These are phyloP conservation scores for Meandrina meandrites DNA, from an alignment of 92 coral and sea anemone species.

Conservation along the genomic window DNA sequence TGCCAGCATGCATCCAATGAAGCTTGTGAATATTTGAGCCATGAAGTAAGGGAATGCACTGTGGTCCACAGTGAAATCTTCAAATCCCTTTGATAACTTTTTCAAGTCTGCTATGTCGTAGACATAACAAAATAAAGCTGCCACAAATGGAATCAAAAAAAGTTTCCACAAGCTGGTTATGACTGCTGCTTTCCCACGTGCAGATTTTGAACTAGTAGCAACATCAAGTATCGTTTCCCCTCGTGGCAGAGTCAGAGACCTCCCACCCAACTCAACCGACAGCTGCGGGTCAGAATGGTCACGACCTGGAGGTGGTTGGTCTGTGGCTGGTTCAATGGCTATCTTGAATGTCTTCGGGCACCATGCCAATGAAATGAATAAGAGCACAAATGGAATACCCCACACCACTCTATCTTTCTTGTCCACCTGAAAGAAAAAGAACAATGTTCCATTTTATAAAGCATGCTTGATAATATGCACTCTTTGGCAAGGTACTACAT, in stretches of 20 bases:
- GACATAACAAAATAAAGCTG: conserved; percentile 57
- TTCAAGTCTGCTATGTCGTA: conserved; percentile 27
- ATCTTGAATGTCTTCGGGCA: conserved; percentile 65
- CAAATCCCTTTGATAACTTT: conserved; percentile 51
- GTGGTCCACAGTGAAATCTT: conserved; percentile 32
- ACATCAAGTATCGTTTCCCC: conserved; percentile 18
- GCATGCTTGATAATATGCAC: too few species aligned
- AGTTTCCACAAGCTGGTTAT: conserved; percentile 78
- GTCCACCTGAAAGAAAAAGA: conserved; percentile 2
- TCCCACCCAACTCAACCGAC: conserved; percentile 22
- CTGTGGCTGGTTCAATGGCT: conserved; percentile 43
- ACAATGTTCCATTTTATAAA: not conserved
- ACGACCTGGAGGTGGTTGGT: conserved; percentile 2
- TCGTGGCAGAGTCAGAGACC: conserved; percentile 13
- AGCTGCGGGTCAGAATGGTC: not conserved
- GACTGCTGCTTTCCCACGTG: conserved; percentile 80
- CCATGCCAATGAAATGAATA: conserved; percentile 88
- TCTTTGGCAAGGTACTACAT: too few species aligned
- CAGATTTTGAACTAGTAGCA: conserved; percentile 43
- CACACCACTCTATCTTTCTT: not conserved
- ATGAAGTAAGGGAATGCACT: conserved; percentile 61
- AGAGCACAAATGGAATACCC: conserved; percentile 66
- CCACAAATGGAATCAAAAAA: conserved; percentile 80
- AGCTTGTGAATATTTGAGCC: conserved; percentile 80
- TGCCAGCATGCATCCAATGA: conserved; percentile 76